Base-by-base conservation (phyloP, 2,113 vertebrate genomes). In the Nipponia nippon region DNA sequence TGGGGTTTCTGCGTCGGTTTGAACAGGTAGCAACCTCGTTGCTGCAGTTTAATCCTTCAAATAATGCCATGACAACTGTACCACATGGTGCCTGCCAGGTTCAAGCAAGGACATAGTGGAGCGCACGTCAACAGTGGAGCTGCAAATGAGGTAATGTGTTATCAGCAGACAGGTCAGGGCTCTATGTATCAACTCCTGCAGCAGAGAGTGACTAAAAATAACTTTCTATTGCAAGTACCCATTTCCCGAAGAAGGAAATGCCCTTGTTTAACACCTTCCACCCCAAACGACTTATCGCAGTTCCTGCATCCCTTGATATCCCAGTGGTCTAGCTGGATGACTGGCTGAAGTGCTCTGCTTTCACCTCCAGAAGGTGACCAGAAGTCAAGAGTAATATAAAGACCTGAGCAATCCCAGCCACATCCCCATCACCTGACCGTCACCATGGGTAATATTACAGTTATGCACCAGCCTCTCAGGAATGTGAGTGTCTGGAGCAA, bases 111-210 rank as follows among this genome's bases (percentile, higher is more conserved):
- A 98, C 98, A 98, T 46, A 20, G 90, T 7, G 34, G 87, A 84
- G 93, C 44, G 40, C 72, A 49, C 36, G 79, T 92, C 97, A 96
- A 40, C 90, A 89, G 81, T 38, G 40, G 83, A 94, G 78, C 95
- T 96, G 96, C 92, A 92, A 95, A 96, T 97, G 98, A 98, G 96
- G 96, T 97, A 97, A 97, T 66, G 84, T 66, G 81, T 97, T 97
- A 98, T 95, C 97, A 98, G 97, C 98, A 98, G 98, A 98, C 98
- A 98, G 98, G 97, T 97, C 93, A 97, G 91, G 93, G 89, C 95
- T 96, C 89, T 71, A 62, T 84, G 88, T 96, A 97, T 97, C 96
- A 97, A 82, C 76, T 91, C 82, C 58, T 87, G 89, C 71, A 93
- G 86, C 80, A 90, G 52, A 66, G 73, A 86, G 81, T 58, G 85